A percentile compares a stretch with the other conserved stretches of the same genome.
phyloP scores from a whole-genome alignment of 1,140 invertebrate genomes.

The Zaprionus tsacasi region DNA sequence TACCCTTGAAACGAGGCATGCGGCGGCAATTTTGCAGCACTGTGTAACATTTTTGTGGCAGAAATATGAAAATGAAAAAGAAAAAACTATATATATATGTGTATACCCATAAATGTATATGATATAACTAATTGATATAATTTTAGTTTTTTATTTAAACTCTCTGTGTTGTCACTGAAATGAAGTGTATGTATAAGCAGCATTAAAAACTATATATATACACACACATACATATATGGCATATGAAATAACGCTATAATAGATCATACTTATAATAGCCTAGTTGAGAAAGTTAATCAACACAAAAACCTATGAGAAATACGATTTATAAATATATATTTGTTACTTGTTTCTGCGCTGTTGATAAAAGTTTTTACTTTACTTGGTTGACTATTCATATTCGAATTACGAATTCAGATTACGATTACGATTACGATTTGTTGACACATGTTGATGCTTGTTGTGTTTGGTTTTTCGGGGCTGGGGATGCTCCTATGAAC shows the following conservation, averaged over 20 bases:
- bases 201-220: slow-evolving; percentile 38
- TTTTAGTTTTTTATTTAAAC: slow-evolving; percentile 66
- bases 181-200: slow-evolving; percentile 47
- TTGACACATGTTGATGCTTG: slow-evolving; percentile 7
- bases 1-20: slow-evolving; percentile 19
- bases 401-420: slow-evolving; percentile 15
- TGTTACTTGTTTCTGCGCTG: slow-evolving; percentile 74
- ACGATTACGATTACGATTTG: slow-evolving; percentile 11
- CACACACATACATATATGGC: slow-evolving; percentile 9
- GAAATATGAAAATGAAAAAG: slow-evolving; percentile 19
- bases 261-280: slow-evolving; percentile 47
- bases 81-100: slow-evolving; percentile 31
- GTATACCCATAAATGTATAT: slow-evolving; percentile 9
- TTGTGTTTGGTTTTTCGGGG: slow-evolving; percentile 50
- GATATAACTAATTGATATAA: slow-evolving; percentile 16
- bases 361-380: slow-evolving; percentile 65
- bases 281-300: slow-evolving; percentile 58
- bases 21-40: slow-evolving; percentile 21
- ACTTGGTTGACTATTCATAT: slow-evolving; percentile 72
- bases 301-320: slow-evolving; percentile 21
- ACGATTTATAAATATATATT: slow-evolving; percentile 55
- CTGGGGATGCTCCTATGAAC: slow-evolving; percentile 36
- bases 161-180: slow-evolving; percentile 77
- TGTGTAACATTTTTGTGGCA: slow-evolving; percentile 25
- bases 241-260: slow-evolving; percentile 40